These are phyloP conservation scores for Cyprinus carpio DNA, from an alignment of 2,113 vertebrate species.

Conservation along the genomic window DNA sequence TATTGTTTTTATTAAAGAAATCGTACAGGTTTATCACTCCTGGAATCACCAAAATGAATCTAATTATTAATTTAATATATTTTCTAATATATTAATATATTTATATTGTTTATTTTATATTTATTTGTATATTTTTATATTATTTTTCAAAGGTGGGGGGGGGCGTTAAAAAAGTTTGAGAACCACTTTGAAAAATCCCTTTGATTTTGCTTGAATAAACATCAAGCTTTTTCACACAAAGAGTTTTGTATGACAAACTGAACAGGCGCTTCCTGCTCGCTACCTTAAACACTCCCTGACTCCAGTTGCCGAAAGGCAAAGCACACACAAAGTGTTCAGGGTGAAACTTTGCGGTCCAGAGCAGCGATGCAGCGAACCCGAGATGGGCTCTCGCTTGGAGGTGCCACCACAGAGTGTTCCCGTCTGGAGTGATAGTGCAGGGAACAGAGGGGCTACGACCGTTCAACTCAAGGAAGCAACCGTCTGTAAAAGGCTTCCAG, in stretches of 20 bases:
- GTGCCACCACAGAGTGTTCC: conserved; percentile 83
- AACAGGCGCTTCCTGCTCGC: conserved; percentile 78
- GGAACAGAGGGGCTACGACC: conserved; percentile 85
- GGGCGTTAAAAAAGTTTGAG: background rate
- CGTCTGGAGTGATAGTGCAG: conserved; percentile 84
- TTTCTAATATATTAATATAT: background rate
- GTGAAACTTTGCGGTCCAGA: conserved; percentile 82
- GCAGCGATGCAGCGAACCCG: conserved; percentile 82
- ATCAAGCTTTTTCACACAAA: conserved; percentile 67
- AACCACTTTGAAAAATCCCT: background rate
- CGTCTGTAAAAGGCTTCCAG: conserved; percentile 71
- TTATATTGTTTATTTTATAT: background rate
- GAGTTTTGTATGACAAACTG: conserved; percentile 80
- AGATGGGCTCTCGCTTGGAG: conserved; percentile 79
- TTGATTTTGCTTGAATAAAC: too few relatives aligned
- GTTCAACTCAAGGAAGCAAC: conserved; percentile 84
- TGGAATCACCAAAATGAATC: background rate
- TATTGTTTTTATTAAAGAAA: background rate
- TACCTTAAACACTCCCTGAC: conserved; percentile 85
- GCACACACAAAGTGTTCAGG: conserved; percentile 90
- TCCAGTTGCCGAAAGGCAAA: conserved; percentile 84
- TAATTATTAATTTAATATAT: background rate
- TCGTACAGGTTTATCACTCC: background rate
- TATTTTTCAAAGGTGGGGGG: background rate
- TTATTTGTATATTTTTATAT: background rate